Conservation (phyloP, 1,140 invertebrate species). For the Calephelis virginiensis region DNA sequence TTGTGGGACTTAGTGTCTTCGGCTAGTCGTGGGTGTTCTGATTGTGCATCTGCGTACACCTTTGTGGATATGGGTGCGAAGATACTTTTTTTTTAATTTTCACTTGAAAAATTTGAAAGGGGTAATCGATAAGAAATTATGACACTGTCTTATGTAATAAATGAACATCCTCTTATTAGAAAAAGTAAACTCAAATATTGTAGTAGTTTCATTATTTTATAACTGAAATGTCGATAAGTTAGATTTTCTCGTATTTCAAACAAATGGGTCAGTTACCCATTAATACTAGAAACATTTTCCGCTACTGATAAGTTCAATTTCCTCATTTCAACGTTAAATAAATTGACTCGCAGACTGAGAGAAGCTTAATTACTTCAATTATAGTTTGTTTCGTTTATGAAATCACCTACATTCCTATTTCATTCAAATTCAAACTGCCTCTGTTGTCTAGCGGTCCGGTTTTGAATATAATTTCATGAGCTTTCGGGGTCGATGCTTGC, state of each 20-base stretch:
- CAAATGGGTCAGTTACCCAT: conserved; percentile 15
- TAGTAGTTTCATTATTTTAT: neutral
- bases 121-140: neutral
- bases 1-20: too few relatives aligned
- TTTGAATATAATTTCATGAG: too few relatives aligned
- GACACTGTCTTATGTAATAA: neutral
- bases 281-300: conserved; percentile 14
- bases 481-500: too few relatives aligned
- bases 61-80: too few relatives aligned
- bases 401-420: neutral
- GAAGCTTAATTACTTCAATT: conserved; percentile 19
- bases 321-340: conserved; percentile 20
- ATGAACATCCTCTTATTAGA: too few relatives aligned
- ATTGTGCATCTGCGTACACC: too few relatives aligned
- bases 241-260: conserved; percentile 10
- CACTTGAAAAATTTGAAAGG: too few relatives aligned
- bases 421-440: neutral
- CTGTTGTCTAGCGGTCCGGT: too few relatives aligned
- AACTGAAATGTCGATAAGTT: neutral
- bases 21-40: too few relatives aligned
- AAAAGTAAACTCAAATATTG: too few relatives aligned
- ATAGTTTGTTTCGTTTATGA: neutral
- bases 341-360: conserved; percentile 14
- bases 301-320: conserved; percentile 21
- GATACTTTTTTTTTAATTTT: too few relatives aligned